phyloP scores from a whole-genome alignment of 2,797 vertebrate genomes.

The Natrix natrix region DNA sequence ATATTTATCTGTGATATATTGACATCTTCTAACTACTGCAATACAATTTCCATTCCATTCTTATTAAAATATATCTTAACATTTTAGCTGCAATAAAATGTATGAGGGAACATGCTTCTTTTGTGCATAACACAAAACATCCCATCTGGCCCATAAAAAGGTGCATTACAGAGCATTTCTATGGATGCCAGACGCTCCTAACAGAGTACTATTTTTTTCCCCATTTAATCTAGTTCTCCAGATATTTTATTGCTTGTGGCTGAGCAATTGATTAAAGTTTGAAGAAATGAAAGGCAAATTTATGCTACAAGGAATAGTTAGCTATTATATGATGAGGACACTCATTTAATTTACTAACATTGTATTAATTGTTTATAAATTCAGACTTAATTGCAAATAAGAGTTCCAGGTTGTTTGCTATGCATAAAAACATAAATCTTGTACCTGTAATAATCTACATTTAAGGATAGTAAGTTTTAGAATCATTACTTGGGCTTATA shows the following conservation, averaged over 20 bases:
- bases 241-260: slow-evolving; percentile 75
- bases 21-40: slow-evolving; percentile 71
- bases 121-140: slow-evolving; percentile 73
- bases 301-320: slow-evolving; percentile 63
- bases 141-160: slow-evolving; percentile 75
- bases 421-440: neutral
- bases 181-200: slow-evolving; percentile 71
- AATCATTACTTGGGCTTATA: neutral
- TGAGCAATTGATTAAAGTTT: slow-evolving; percentile 68
- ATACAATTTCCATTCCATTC: slow-evolving; percentile 70
- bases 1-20: slow-evolving; percentile 72
- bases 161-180: slow-evolving; percentile 66
- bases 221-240: slow-evolving; percentile 75
- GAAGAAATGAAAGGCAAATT: slow-evolving; percentile 53
- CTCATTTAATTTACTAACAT: slow-evolving; percentile 45
- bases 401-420: slow-evolving; percentile 49
- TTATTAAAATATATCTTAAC: slow-evolving; percentile 74
- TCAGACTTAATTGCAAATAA: slow-evolving; percentile 41
- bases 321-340: slow-evolving; percentile 27
- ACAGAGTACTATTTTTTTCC: slow-evolving; percentile 71
- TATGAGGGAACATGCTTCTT: slow-evolving; percentile 72
- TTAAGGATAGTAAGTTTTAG: neutral
- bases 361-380: slow-evolving; percentile 55
- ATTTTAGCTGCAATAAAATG: slow-evolving; percentile 75
- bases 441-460: neutral